These are phyloP conservation scores for Zaprionus capensis DNA, from an alignment of 1,140 invertebrate genomes.

Conservation along the genomic window DNA sequence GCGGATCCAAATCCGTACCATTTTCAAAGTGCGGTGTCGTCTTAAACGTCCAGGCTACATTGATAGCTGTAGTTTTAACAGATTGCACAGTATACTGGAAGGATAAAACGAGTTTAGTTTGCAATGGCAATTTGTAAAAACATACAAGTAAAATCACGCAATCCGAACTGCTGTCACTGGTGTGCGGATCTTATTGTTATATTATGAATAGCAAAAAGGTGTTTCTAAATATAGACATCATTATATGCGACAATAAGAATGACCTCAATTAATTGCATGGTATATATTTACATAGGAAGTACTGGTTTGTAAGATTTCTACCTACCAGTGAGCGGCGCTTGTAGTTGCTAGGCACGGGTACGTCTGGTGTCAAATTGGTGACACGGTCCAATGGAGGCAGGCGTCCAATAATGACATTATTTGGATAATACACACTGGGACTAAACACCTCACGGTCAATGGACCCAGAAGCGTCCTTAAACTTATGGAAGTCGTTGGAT, in stretches of 20 bases:
- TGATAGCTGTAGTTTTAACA: conserved; percentile 87
- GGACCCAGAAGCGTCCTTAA: conserved; percentile 60
- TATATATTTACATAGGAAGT: background rate
- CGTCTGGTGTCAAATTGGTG: conserved; percentile 86
- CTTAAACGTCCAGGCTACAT: conserved; percentile 92
- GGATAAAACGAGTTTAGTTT: background rate
- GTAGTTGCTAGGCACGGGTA: conserved; percentile 85
- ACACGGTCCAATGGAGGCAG: conserved; percentile 86
- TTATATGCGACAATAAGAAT: background rate
- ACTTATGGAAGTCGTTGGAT: conserved; percentile 66
- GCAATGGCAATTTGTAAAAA: background rate
- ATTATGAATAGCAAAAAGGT: background rate
- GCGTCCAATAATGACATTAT: conserved; percentile 89
- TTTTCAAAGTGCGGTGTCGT: conserved; percentile 88
- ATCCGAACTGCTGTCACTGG: background rate
- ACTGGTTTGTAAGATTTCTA: background rate
- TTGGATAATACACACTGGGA: conserved; percentile 87
- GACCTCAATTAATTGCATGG: background rate
- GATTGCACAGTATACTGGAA: conserved; percentile 87
- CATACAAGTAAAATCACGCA: background rate
- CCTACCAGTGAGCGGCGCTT: conserved; percentile 59
- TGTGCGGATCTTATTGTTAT: background rate
- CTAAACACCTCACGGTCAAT: conserved; percentile 58
- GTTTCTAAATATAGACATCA: background rate
- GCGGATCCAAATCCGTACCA: conserved; percentile 84